Conservation (phyloP, 1,140 invertebrate species). For the Sipha flava region DNA sequence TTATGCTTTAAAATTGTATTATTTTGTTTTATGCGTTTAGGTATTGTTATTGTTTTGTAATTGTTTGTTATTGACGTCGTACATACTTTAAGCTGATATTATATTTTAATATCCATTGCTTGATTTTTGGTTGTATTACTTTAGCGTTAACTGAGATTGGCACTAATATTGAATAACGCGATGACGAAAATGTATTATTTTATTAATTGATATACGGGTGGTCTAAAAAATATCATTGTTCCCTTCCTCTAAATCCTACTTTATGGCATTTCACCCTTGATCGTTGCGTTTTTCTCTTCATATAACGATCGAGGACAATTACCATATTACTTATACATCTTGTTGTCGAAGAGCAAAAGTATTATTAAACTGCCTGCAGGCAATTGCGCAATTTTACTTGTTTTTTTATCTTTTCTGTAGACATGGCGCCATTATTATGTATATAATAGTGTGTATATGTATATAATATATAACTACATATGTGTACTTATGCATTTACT, state of each 20-base stretch:
- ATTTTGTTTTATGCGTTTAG: too few relatives aligned
- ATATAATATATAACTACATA: not conserved
- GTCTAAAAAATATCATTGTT: not conserved
- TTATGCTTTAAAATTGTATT: too few relatives aligned
- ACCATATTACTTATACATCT: not conserved
- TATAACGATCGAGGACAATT: not conserved
- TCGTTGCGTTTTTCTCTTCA: not conserved
- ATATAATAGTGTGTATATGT: not conserved
- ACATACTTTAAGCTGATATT: too few relatives aligned
- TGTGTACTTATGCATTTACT: not conserved
- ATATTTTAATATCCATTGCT: too few relatives aligned
- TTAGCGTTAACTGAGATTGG: too few relatives aligned
- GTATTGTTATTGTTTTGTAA: too few relatives aligned
- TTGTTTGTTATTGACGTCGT: too few relatives aligned
- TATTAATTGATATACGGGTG: not conserved
- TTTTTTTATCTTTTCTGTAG: slow-evolving; percentile 4
- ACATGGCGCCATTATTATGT: slow-evolving; percentile 4
- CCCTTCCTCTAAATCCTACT: too few relatives aligned
- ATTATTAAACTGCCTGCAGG: not conserved
- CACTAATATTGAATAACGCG: too few relatives aligned
- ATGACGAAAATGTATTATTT: not conserved
- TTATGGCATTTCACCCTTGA: not conserved
- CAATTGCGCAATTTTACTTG: not conserved
- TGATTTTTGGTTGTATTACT: too few relatives aligned
- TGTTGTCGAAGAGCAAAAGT: not conserved